Percentiles rank a stretch among this genome's conserved stretches.
phyloP scores from a whole-genome alignment of 2,797 vertebrate species.

The Margarornis squamiger region DNA sequence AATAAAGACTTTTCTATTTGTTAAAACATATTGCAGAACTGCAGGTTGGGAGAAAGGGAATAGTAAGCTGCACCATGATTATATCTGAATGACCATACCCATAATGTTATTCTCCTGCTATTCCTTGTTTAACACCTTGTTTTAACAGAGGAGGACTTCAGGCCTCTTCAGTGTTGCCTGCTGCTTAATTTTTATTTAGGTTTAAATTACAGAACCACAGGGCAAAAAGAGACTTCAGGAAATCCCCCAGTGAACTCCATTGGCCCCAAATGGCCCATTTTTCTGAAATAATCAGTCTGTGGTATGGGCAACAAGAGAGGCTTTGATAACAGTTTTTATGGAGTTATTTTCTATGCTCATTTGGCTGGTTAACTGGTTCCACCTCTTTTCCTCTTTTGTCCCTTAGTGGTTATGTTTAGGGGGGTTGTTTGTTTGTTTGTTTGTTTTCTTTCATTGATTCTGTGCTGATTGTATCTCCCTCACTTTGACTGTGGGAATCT shows the following conservation, averaged over 20 bases:
- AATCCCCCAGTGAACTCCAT: not conserved
- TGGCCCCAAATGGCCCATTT: not conserved
- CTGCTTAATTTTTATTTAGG: not conserved
- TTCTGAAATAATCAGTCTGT: not conserved
- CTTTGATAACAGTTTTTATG: not conserved
- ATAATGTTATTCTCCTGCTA: not conserved
- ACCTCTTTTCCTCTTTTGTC: not conserved
- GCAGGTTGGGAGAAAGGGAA: not conserved
- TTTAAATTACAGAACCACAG: not conserved
- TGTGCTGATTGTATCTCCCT: not conserved
- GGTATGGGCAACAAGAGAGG: not conserved
- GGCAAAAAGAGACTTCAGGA: not conserved
- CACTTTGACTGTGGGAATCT: not conserved
- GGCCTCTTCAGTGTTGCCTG: not conserved
- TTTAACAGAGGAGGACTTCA: not conserved
- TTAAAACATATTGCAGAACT: not conserved
- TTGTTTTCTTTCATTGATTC: not conserved
- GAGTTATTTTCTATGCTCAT: not conserved
- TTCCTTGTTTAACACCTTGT: not conserved
- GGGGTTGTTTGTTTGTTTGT: not conserved
- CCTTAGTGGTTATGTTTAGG: not conserved
- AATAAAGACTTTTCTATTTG: not conserved
- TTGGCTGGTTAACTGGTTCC: not conserved
- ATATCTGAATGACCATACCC: accelerated
- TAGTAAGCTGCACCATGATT: not conserved